phyloP scores from a whole-genome alignment of 2,113 vertebrate species.

The Stomatorhinus ivindoensis region DNA sequence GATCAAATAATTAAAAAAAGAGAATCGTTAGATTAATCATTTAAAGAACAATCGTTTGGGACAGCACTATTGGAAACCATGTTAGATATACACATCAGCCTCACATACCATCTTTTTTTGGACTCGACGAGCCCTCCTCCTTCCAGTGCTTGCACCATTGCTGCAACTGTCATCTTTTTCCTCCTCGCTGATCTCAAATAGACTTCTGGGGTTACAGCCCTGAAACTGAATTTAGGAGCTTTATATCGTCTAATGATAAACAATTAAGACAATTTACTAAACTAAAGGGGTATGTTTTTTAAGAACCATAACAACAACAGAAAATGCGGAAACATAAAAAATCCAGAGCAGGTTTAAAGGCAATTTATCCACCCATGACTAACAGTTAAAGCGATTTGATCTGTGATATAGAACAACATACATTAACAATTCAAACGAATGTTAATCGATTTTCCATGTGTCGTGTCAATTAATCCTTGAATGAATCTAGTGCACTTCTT shows the following conservation, averaged over 20 bases:
- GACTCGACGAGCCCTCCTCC: constrained; percentile 39
- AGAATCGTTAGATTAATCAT: too few species aligned
- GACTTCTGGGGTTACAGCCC: constrained; percentile 62
- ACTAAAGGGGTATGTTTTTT: background rate
- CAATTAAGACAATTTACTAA: background rate
- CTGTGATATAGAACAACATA: background rate
- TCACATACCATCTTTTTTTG: constrained; percentile 32
- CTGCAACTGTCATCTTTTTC: constrained; percentile 40
- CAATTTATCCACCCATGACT: background rate
- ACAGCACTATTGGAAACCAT: background rate
- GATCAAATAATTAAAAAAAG: too few species aligned
- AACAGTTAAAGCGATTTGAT: background rate
- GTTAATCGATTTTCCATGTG: background rate
- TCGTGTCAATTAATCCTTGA: background rate
- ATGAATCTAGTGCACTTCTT: background rate
- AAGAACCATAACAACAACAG: background rate
- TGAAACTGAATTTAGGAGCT: constrained; percentile 37
- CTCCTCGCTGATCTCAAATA: constrained; percentile 59
- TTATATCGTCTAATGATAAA: background rate
- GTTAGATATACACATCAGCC: background rate
- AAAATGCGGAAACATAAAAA: background rate
- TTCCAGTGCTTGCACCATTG: constrained; percentile 39
- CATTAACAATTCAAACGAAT: background rate
- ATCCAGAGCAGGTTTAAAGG: background rate
- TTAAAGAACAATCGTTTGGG: too few species aligned